Percentiles rank a stretch among this genome's conserved stretches.
Conservation (phyloP, 37 sponge, comb jelly and placozoan genomes). For the Aplysina aerophoba region DNA sequence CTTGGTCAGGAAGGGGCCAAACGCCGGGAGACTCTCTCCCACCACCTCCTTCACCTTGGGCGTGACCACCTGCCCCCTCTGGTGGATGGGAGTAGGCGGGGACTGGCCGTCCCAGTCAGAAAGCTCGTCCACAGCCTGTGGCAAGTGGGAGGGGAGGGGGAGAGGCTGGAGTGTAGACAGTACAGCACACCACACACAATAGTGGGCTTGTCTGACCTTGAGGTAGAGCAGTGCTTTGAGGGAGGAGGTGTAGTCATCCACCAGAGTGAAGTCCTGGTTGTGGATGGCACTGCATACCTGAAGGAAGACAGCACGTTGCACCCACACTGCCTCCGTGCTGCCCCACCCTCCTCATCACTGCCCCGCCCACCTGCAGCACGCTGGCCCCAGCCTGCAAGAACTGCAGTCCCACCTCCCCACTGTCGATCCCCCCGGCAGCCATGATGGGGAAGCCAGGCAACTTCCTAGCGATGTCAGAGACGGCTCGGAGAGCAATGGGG, state of each 20-base stretch:
- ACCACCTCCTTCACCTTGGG: constrained; percentile 77
- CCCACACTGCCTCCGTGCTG: neutral
- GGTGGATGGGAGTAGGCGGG: constrained; percentile 87
- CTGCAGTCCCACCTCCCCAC: constrained; percentile 89
- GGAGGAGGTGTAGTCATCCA: constrained; percentile 86
- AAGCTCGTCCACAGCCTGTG: constrained; percentile 77
- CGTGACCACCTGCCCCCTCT: constrained; percentile 84
- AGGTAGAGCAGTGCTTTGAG: constrained; percentile 89
- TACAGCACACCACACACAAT: too few species aligned
- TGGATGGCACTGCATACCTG: constrained; percentile 97
- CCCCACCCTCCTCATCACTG: neutral
- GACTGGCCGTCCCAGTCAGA: constrained; percentile 84
- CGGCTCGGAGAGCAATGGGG: constrained; percentile 89
- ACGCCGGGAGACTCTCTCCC: constrained; percentile 84
- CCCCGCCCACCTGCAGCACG: constrained; percentile 72
- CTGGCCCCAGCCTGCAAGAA: constrained; percentile 87
- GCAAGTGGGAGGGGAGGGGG: too few species aligned
- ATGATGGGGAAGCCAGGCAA: constrained; percentile 90
- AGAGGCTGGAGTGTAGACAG: neutral
- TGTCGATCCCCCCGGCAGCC: constrained; percentile 92
- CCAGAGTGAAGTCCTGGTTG: constrained; percentile 93
- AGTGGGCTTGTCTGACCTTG: too few species aligned
- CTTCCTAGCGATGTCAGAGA: constrained; percentile 79
- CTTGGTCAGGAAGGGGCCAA: constrained; percentile 80
- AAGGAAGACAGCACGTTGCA: neutral